Evolutionary conservation across 2,113 vertebrate species (phyloP).

Genomic region (Caloenas nicobarica): DNA sequence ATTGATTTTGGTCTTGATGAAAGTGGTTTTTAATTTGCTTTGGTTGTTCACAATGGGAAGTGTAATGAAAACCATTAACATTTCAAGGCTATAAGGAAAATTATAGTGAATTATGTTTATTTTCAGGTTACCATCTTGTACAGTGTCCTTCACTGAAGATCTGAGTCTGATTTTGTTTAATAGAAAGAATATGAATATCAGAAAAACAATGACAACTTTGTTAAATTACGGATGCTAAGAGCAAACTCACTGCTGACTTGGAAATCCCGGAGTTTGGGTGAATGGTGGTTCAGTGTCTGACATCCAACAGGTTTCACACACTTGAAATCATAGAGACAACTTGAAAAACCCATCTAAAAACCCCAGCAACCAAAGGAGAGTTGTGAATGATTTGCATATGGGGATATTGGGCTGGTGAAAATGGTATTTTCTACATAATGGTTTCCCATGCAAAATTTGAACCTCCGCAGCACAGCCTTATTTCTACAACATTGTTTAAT

Average conservation of each 20-base stretch:
- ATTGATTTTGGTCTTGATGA: background rate
- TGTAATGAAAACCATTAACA: background rate
- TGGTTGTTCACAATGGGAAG: background rate
- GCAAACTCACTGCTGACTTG: background rate
- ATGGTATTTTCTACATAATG: background rate
- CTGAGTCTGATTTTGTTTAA: background rate
- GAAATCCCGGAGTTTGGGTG: background rate
- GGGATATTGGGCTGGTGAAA: background rate
- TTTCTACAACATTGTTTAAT: background rate
- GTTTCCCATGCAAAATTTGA: background rate
- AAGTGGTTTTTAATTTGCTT: background rate
- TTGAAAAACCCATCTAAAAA: background rate
- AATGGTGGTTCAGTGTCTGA: background rate
- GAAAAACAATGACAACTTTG: background rate
- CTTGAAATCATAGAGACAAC: background rate
- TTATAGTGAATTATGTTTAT: background rate
- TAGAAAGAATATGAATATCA: background rate
- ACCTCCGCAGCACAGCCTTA: background rate
- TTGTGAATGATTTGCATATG: background rate
- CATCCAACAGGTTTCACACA: background rate
- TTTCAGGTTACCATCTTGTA: background rate
- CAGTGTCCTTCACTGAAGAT: background rate
- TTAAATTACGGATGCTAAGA: background rate
- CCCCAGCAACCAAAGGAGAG: background rate
- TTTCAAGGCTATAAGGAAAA: background rate